Evolutionary conservation across 2,113 vertebrate genomes (phyloP).

Genomic region (Potamarius usumacintae): DNA sequence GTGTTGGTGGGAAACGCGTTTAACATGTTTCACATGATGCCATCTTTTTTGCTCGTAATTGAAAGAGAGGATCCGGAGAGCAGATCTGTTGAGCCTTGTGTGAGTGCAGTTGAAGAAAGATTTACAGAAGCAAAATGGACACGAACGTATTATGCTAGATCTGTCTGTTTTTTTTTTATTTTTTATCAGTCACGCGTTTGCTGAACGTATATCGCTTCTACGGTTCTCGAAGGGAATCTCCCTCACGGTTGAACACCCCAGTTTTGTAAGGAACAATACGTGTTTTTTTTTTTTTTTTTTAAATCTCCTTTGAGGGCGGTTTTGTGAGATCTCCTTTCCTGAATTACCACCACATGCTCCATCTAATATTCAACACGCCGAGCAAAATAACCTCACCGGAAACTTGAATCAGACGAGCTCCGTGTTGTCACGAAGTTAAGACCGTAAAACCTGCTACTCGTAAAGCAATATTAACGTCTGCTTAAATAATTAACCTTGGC

Average conservation of each 20-base stretch:
- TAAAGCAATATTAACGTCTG: neutral
- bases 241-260: neutral
- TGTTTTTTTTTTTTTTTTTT: too few species aligned
- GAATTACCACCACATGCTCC: neutral
- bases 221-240: neutral
- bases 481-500: neutral
- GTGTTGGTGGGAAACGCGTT: neutral
- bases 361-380: neutral
- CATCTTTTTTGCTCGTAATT: neutral
- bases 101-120: neutral
- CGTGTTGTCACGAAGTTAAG: neutral
- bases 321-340: neutral
- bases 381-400: neutral
- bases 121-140: neutral
- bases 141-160: neutral
- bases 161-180: too few species aligned
- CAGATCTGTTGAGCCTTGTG: neutral
- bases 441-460: neutral
- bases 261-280: neutral
- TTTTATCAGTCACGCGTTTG: too few species aligned
- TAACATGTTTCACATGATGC: neutral
- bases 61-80: neutral
- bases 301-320: too few species aligned
- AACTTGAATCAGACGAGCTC: neutral
- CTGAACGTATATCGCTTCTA: neutral